A percentile compares a stretch with the other conserved stretches of the same genome.
Conservation (phyloP, 2,888 invertebrate species). For the Tuberolachnus salignus region DNA sequence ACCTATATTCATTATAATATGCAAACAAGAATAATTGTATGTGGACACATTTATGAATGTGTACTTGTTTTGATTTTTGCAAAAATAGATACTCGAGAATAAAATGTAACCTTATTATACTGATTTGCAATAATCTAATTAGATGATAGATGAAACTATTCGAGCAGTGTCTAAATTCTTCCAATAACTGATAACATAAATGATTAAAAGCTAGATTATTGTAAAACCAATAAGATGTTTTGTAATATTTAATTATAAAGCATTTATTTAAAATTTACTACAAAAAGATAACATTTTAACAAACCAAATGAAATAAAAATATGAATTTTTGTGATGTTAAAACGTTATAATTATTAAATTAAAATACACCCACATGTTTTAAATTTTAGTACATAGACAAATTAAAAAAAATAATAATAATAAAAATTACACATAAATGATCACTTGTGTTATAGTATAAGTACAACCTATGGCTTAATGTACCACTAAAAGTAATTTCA, state of each 20-base stretch:
- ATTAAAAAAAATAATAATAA: conserved; percentile 49
- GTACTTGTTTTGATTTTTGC: too few species aligned
- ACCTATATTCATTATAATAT: too few species aligned
- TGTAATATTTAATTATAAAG: conserved; percentile 43
- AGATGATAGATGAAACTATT: too few species aligned
- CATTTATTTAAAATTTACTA: conserved; percentile 49
- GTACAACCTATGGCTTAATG: conserved; percentile 42
- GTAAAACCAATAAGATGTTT: neutral
- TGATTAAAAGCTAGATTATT: too few species aligned
- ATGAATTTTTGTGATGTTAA: conserved; percentile 54
- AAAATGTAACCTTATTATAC: too few species aligned
- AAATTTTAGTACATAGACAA: conserved; percentile 41
- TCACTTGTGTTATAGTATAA: conserved; percentile 15
- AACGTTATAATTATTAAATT: conserved; percentile 39
- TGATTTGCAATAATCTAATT: too few species aligned
- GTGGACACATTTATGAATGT: too few species aligned
- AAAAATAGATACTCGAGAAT: too few species aligned
- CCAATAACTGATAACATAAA: too few species aligned
- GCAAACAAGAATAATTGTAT: too few species aligned
- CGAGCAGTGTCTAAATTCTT: too few species aligned
- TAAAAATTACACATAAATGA: conserved; percentile 22
- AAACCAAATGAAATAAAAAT: conserved; percentile 50
- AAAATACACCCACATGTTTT: conserved; percentile 34
- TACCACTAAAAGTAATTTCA: conserved; percentile 34
- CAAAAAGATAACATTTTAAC: conserved; percentile 55